A percentile compares a stretch with the other conserved stretches of the same genome.
Conservation (phyloP, 2,113 vertebrate genomes). For the Lota lota region DNA sequence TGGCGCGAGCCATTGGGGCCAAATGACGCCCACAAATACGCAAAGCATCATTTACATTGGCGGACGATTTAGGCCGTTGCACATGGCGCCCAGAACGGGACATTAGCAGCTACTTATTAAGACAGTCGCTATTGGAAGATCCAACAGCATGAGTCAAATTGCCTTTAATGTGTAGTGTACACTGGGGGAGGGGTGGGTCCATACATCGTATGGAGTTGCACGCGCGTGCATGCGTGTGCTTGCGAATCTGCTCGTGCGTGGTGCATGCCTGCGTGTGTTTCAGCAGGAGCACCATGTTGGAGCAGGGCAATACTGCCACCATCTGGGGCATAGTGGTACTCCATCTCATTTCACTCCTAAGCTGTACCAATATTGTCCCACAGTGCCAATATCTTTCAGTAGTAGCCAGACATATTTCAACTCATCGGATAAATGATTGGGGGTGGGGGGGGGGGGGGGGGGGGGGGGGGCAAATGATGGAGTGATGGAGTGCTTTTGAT, state of each 20-base stretch:
- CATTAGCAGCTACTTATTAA: slow-evolving; percentile 57
- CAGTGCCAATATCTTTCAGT: too few relatives aligned
- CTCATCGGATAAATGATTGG: too few relatives aligned
- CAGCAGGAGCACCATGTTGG: slow-evolving; percentile 31
- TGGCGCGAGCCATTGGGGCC: slow-evolving; percentile 42
- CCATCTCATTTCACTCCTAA: slow-evolving; percentile 27
- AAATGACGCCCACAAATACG: slow-evolving; percentile 57
- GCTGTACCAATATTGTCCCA: slow-evolving; percentile 11
- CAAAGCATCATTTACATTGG: slow-evolving; percentile 67
- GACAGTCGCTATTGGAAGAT: slow-evolving; percentile 52
- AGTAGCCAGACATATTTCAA: too few relatives aligned
- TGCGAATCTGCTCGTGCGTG: slow-evolving; percentile 4
- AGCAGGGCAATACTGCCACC: slow-evolving; percentile 60
- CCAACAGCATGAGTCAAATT: slow-evolving; percentile 56
- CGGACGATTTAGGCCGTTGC: slow-evolving; percentile 52
- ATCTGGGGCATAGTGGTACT: slow-evolving; percentile 42
- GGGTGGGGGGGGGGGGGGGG: too few relatives aligned
- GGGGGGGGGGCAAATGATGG: too few relatives aligned
- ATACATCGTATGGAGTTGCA: slow-evolving; percentile 22
- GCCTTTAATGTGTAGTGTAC: slow-evolving; percentile 57
- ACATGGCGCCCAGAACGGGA: slow-evolving; percentile 46
- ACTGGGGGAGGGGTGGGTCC: slow-evolving; percentile 30
- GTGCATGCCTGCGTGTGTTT: slow-evolving; percentile 38
- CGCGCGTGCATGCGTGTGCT: neutral
- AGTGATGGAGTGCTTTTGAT: too few relatives aligned